Evolutionary conservation across 2,113 vertebrate genomes (phyloP), one percentile per base, ranked within the genome.

Genomic region (Tautogolabrus adspersus): DNA sequence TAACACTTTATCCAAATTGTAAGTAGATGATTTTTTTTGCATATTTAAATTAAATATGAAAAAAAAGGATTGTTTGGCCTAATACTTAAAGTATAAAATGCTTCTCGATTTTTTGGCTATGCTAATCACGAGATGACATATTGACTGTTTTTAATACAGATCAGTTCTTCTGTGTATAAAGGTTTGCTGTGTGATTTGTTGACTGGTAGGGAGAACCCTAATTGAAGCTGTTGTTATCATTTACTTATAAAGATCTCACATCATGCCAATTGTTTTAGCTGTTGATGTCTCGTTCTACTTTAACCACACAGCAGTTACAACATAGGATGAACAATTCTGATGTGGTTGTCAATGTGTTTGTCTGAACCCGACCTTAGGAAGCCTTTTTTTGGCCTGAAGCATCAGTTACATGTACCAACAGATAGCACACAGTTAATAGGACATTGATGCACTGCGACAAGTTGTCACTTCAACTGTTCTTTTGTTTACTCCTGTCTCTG

Each of bases 381-480:
- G 38, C 10, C 19, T 19, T 49, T 5, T 75, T 52, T 51, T 6
- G 11, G 56, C 63, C 56, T 30, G 11, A 44, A 61, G 47, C 19
- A 7, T 61, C 37, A 22, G 47, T 67, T 44, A 44, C 64, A 54
- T 51, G 19, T 2, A 49, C 26, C 10, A 54, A 26, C 56, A 72
- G 47, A 63, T 63, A 58, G 56, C 63, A 62, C 67, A 72, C 37
- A 18, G 22, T 51, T 58, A 49, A 49, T 49, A 67, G 42, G 62
- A 77, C 3, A 3, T 37, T 58, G 47, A 64, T 23, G 26, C 66
- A 46, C 37, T 9, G 0, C 49, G 62, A 71, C 54, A 72, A 64
- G 42, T 68, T 68, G 67, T 66, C 75, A 71, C 60, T 55, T 72
- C 47, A 44, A n/a, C 71, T 60, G 15, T 52, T 72, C 51, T 67